Evolutionary conservation across 1,140 invertebrate species (phyloP), one percentile per base, ranked within the genome.

Genomic region (Theocolax elegans): DNA sequence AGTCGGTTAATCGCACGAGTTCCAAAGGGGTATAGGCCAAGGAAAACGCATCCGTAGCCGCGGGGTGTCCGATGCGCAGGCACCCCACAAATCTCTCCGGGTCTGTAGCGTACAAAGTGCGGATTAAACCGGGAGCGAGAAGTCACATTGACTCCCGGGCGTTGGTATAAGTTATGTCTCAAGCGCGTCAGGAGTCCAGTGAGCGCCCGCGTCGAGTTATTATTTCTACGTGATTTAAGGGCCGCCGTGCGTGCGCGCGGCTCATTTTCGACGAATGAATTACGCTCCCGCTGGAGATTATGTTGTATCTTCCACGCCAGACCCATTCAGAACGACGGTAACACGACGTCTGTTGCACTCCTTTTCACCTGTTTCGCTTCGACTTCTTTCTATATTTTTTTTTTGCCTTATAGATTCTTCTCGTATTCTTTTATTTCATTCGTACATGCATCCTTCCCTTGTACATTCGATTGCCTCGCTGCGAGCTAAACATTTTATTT

Each of bases 161-260:
- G n/a, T n/a, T n/a, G n/a, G n/a, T n/a, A 35, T 35, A 40, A 56
- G 15, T 56, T 66, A 56, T 56, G 31, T 60, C 60, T 46, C 72
- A 10, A 27, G 17, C n/a, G 21, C 31, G 31, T 35, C 31, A 35
- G 31, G 31, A n/a, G n/a, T 35, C 4, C 10, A 35, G 31, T 35
- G 4, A 10, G 10, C 4, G 10, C 31, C 31, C 4, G 62, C 27
- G 67, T 49, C 40, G 67, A 66, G 51, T 67, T 72, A 67, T 72
- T 72, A 68, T 72, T 68, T 56, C 38, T 15, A 21, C 42, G 56
- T 73, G 72, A 70, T 70, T 70, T 70, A 69, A 65, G 17, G 62
- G 38, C n/a, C 25, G 66, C 49, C 71, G 67, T 23, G 31, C 49
- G 13, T 27, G 72, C 68, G 72, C 17, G 23, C 1, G 29, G n/a